Percentiles rank a stretch among this genome's conserved stretches.
These are phyloP conservation scores for Apis cerana DNA, from an alignment of 1,140 invertebrate species.

Conservation along the genomic window DNA sequence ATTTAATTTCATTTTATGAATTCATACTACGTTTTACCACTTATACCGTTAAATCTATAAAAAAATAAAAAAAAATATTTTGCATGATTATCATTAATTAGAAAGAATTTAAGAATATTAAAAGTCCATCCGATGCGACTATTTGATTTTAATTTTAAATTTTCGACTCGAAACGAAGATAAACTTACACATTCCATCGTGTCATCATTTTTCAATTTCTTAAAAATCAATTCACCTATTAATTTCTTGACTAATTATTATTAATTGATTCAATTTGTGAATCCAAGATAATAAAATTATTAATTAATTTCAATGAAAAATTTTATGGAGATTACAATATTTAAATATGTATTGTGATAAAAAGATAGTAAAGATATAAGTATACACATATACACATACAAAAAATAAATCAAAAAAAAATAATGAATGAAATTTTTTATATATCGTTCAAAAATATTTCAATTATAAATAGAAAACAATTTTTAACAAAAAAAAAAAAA, in stretches of 20 bases:
- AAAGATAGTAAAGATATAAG: too few species aligned
- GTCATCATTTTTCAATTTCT: not conserved
- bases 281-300: not conserved
- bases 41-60: not conserved
- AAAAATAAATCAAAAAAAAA: not conserved
- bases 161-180: not conserved
- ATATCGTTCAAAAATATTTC: not conserved
- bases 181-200: not conserved
- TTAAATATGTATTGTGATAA: too few species aligned
- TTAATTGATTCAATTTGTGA: not conserved
- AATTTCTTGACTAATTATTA: not conserved
- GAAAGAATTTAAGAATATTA: not conserved
- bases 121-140: not conserved
- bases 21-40: not conserved
- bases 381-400: not conserved
- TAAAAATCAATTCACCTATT: not conserved
- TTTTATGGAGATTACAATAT: not conserved
- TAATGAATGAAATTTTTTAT: not conserved
- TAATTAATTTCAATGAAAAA: not conserved
- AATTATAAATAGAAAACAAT: not conserved
- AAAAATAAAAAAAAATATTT: not conserved
- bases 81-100: not conserved
- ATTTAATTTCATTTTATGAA: not conserved
- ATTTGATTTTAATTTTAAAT: conserved; percentile 12
- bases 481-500: not conserved